Base-by-base conservation (phyloP, 2,113 vertebrate species). In the Poeciliopsis occidentalis region DNA sequence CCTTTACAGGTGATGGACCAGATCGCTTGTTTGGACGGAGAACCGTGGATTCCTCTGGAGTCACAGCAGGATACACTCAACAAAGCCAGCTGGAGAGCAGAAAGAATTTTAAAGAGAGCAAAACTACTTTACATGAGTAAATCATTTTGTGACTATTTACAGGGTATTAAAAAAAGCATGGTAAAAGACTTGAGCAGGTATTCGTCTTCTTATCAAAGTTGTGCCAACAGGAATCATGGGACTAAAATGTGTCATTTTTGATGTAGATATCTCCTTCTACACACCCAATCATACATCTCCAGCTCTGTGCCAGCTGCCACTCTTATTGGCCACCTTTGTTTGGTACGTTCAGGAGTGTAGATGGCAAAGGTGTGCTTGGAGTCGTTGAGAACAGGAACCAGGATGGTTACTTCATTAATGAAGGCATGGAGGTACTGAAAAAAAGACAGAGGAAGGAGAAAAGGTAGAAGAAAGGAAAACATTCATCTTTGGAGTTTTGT, bases 1-100 rank as follows among this genome's bases (percentile, higher is more conserved):
- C 98, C 98, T 94, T 97, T 98, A 88, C 97, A 99, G 74, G 97
- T 99, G 70, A 96, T 66, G 0, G 98, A 99, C 98, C 98, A 99
- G 91, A 97, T 95, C 89, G 97, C 97, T 69, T 97, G 96, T 17
- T 93, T 95, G 66, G 97, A 97, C 1, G 98, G 97, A 66, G 96
- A 94, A 61, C 97, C 96, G 0, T 95, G 95, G 85, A 98, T 92
- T 73, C 89, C 94, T 71, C 96, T 95, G 91, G 95, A 95, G 89
- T 99, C 96, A 13, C 96, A 97, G 89, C 97, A 99, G 5, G 96
- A 96, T 77, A 95, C 88, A 73, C 92, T 98, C 85, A 99, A 91
- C 83, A 99, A 87, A 10, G 96, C 95, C 30, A 99, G 95, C 98
- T 99, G 88, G 13, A 54, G 73, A 82, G 64, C 24, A 51, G 31